Evolutionary conservation across 2,888 invertebrate genomes (phyloP).

Genomic region (Amiota minor): DNA sequence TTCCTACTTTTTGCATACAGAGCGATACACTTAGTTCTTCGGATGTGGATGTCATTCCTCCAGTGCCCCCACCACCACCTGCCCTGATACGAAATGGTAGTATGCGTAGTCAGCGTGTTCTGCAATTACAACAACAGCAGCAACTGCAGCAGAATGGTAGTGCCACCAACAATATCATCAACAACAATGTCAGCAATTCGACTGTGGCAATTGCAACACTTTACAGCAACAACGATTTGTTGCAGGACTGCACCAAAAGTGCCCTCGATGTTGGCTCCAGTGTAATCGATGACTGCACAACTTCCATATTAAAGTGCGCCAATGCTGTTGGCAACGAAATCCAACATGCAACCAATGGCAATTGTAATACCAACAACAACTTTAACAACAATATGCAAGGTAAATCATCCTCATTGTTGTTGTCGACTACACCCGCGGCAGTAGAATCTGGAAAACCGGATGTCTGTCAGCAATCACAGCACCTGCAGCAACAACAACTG

Average conservation of each 20-base stretch:
- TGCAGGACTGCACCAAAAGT: conserved; percentile 62
- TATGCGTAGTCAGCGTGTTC: conserved; percentile 63
- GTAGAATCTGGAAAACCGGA: conserved; percentile 52
- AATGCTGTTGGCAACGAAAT: conserved; percentile 58
- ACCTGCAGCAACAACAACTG: conserved; percentile 36
- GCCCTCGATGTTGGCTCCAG: conserved; percentile 54
- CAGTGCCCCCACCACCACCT: conserved; percentile 71
- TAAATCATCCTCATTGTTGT: conserved; percentile 41
- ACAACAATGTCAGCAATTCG: conserved; percentile 43
- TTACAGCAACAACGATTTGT: conserved; percentile 62
- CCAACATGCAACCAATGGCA: conserved; percentile 2
- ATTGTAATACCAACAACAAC: conserved; percentile 40
- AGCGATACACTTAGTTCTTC: conserved; percentile 69
- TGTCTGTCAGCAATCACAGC: conserved; percentile 46
- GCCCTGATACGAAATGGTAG: conserved; percentile 67
- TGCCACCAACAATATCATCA: conserved; percentile 43
- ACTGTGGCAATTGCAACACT: conserved; percentile 52
- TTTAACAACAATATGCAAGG: conserved; percentile 32
- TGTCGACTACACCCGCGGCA: conserved; percentile 55
- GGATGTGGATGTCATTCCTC: conserved; percentile 72
- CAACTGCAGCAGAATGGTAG: conserved; percentile 40
- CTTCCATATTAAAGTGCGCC: conserved; percentile 71
- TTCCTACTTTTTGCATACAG: conserved; percentile 48
- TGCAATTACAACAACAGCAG: conserved; percentile 60
- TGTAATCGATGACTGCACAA: conserved; percentile 71